Evolutionary conservation across 2,113 vertebrate genomes (phyloP).

Genomic region (Crypturellus undulatus): DNA sequence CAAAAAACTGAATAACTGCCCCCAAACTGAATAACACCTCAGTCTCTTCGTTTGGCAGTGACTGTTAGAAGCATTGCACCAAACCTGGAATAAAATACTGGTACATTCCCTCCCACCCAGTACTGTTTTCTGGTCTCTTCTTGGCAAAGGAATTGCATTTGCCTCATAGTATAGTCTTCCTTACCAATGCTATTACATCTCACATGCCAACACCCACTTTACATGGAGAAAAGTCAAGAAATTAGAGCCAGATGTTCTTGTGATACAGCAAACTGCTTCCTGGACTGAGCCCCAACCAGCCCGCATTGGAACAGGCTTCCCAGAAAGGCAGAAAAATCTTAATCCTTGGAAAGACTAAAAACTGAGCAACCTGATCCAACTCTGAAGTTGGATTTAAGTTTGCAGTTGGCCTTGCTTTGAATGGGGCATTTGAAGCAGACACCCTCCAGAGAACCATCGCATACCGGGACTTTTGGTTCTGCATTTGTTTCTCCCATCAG

Average conservation of each 20-base stretch:
- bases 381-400: background rate
- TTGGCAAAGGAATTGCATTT: constrained; percentile 22
- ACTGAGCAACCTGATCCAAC: background rate
- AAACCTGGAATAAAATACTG: background rate
- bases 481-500: rapidly evolving
- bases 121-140: background rate
- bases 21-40: background rate
- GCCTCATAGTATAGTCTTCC: background rate
- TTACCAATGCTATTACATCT: background rate
- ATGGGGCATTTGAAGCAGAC: background rate
- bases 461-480: background rate
- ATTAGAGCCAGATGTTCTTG: constrained; percentile 35
- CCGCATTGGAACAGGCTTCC: background rate
- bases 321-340: background rate
- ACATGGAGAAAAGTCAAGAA: background rate
- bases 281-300: background rate
- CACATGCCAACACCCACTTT: background rate
- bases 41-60: background rate
- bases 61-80: background rate
- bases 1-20: background rate
- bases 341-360: background rate
- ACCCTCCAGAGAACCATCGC: background rate
- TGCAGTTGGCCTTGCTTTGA: background rate
- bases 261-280: background rate
- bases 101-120: background rate